These are phyloP conservation scores for Leptinotarsa undecemlineata DNA, from an alignment of 1,140 invertebrate species.

Conservation along the genomic window DNA sequence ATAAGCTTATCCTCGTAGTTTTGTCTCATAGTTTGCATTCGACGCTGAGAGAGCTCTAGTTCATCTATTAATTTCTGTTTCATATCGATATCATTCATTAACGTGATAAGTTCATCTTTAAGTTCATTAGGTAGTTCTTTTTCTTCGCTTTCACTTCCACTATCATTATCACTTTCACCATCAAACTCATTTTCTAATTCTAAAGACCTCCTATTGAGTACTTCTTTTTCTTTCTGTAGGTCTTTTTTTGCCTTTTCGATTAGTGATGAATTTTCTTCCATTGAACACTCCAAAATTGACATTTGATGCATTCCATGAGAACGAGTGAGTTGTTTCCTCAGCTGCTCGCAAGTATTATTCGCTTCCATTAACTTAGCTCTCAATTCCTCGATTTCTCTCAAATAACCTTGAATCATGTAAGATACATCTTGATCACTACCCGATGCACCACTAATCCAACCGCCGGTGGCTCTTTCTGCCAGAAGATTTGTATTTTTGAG, in stretches of 20 bases:
- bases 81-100: conserved; percentile 89
- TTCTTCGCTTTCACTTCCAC: conserved; percentile 66
- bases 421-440: conserved; percentile 63
- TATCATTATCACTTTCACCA: conserved; percentile 56
- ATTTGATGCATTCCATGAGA: conserved; percentile 47
- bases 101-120: conserved; percentile 74
- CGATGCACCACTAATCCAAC: conserved; percentile 64
- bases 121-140: conserved; percentile 57
- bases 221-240: conserved; percentile 63
- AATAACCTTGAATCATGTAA: conserved; percentile 78
- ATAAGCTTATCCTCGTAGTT: conserved; percentile 96
- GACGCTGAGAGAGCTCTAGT: conserved; percentile 83
- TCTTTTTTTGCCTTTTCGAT: conserved; percentile 71
- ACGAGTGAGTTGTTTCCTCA: conserved; percentile 63
- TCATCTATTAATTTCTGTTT: conserved; percentile 94
- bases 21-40: conserved; percentile 79
- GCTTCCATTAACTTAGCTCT: conserved; percentile 85
- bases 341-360: conserved; percentile 80
- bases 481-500: conserved; percentile 79
- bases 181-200: conserved; percentile 55
- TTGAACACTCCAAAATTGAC: conserved; percentile 32
- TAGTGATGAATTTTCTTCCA: conserved; percentile 55
- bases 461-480: conserved; percentile 75
- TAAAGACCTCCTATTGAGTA: conserved; percentile 48
- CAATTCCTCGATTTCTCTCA: conserved; percentile 90